Percentiles rank a stretch among this genome's conserved stretches.
Evolutionary conservation across 2,113 vertebrate genomes (phyloP).

Genomic region (Proterorhinus semilunaris): DNA sequence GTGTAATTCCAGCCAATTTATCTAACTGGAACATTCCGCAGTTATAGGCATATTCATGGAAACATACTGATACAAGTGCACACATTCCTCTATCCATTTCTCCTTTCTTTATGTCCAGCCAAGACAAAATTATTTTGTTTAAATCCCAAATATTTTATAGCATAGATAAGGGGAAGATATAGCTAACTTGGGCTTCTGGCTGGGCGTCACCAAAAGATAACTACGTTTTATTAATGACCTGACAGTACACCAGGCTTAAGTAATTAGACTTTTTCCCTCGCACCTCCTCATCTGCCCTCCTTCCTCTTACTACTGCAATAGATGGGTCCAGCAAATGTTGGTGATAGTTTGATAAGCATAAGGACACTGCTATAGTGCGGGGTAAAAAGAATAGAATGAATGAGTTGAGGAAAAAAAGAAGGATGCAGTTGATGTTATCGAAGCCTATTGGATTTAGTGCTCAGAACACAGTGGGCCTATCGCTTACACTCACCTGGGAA

Average conservation of each 20-base stretch:
- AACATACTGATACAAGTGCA: constrained; percentile 51
- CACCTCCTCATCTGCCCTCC: constrained; percentile 24
- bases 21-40: constrained; percentile 65
- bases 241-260: constrained; percentile 86
- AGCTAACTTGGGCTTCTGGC: constrained; percentile 75
- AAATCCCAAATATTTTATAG: constrained; percentile 90
- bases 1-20: constrained; percentile 78
- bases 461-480: constrained; percentile 85
- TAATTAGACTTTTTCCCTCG: constrained; percentile 89
- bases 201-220: constrained; percentile 86
- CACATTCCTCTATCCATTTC: constrained; percentile 53
- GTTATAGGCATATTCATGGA: constrained; percentile 44
- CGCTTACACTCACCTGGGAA: constrained; percentile 98
- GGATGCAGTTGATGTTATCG: constrained; percentile 88
- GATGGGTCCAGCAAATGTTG: constrained; percentile 92
- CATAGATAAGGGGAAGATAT: constrained; percentile 86
- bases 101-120: constrained; percentile 78
- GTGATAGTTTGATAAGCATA: constrained; percentile 95
- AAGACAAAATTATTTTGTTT: constrained; percentile 83
- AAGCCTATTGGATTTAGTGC: constrained; percentile 85
- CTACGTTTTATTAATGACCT: constrained; percentile 99
- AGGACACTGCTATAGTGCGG: constrained; percentile 78
- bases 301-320: constrained; percentile 69
- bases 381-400: constrained; percentile 62
- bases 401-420: constrained; percentile 70